Evolutionary conservation across 2,113 vertebrate genomes (phyloP), one percentile per base, ranked within the genome.

Genomic region (Prunella himalayana): DNA sequence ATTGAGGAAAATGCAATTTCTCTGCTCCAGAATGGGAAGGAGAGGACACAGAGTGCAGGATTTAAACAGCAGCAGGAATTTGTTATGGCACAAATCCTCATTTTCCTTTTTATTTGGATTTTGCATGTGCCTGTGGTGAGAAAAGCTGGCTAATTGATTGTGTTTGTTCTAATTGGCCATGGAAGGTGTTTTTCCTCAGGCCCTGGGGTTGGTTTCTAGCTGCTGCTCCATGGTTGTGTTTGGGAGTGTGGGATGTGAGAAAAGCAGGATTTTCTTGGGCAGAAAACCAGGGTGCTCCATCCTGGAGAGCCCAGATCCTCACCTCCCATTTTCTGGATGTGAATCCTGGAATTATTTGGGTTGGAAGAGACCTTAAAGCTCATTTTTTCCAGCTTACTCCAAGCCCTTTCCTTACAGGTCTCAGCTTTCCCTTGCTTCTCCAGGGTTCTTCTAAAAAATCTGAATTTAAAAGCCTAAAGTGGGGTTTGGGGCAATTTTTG

Each of bases 251-350:
- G 85, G 42, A 30, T 33, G 65, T 3, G 37, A 14, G 50, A 25
- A 44, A 78, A 66, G 7, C 21, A 8, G 37, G 37, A 41, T 5
- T 39, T 0, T 8, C 42, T 10, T 22, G 27, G 11, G 0, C 6
- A 21, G 28, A 22, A 81, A 31, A 1, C 15, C 47, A 6, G n/a
- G 0, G 5, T 16, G 15, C 28, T 5, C 6, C 39, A 11, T 12
- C 63, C 1, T 4, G 51, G 19, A 65, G 61, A 47, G 13, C 30
- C n/a, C 45, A 65, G 13, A 41, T 31, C n/a, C 39, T 69, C 6
- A 6, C 5, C 21, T 56, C 75, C 44, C 8, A 0, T 15, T 60
- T 24, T 7, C 7, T 17, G 47, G 30, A 10, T 41, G 33, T 1
- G 23, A 54, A 28, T 31, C 15, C 4, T 13, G 68, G 4, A 3